phyloP scores from a whole-genome alignment of 1,140 invertebrate genomes.

The Eubasilissa regina region DNA sequence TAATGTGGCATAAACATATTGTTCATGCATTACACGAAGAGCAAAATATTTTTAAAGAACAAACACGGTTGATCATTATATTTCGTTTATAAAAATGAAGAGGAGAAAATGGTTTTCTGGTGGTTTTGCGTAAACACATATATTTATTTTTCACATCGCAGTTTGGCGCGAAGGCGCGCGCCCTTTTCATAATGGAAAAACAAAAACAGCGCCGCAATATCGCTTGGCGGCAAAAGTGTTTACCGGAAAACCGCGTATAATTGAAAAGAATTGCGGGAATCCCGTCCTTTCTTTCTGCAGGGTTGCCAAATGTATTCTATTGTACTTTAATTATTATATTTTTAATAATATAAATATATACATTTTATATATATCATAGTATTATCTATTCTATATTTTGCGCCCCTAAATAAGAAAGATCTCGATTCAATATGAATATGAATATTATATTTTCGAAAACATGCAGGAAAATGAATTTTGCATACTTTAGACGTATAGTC shows the following conservation, averaged over 20 bases:
- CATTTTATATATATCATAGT: too few species aligned
- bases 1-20: too few species aligned
- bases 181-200: constrained; percentile 17
- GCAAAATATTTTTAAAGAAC: too few species aligned
- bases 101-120: background rate
- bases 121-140: background rate
- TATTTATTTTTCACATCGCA: background rate
- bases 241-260: constrained; percentile 31
- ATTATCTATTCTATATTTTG: too few species aligned
- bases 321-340: background rate
- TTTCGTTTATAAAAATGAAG: background rate
- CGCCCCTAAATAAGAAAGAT: too few species aligned
- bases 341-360: too few species aligned
- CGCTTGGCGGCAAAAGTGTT: constrained; percentile 22
- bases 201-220: constrained; percentile 11
- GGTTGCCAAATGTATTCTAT: constrained; percentile 5
- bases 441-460: too few species aligned
- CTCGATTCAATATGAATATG: too few species aligned
- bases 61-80: too few species aligned
- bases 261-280: constrained; percentile 24
- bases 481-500: too few species aligned
- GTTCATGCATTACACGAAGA: too few species aligned
- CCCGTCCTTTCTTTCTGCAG: background rate
- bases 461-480: too few species aligned
- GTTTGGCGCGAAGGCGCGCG: background rate